A percentile compares a stretch with the other conserved stretches of the same genome.
Conservation (phyloP, 2,888 invertebrate species). For the Polyploca ridens region DNA sequence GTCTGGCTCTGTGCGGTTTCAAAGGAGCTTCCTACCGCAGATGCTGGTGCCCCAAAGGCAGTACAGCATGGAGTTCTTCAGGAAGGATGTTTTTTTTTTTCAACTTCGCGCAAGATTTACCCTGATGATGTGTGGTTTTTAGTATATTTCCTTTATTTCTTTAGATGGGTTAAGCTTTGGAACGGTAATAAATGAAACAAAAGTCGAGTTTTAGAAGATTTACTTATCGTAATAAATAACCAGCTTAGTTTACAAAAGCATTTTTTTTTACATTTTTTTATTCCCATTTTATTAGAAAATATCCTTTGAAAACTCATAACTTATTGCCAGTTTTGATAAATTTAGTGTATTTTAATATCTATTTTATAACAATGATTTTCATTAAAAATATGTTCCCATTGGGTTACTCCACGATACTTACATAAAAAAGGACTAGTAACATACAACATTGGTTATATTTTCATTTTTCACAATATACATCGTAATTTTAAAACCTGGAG, state of each 20-base stretch:
- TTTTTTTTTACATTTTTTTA: slow-evolving; percentile 53
- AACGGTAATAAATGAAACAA: slow-evolving; percentile 50
- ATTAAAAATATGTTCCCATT: slow-evolving; percentile 36
- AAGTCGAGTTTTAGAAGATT: slow-evolving; percentile 67
- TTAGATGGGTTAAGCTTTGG: too few species aligned
- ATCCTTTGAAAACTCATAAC: slow-evolving; percentile 47
- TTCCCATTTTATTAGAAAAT: slow-evolving; percentile 54
- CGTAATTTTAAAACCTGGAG: slow-evolving; percentile 26
- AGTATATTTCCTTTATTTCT: background rate
- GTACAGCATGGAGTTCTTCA: too few species aligned
- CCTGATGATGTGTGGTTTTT: too few species aligned
- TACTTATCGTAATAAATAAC: slow-evolving; percentile 81
- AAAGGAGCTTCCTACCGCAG: too few species aligned
- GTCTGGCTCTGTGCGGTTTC: too few species aligned
- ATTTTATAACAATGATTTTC: slow-evolving; percentile 30
- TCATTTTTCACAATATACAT: slow-evolving; percentile 33
- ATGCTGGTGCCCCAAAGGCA: too few species aligned
- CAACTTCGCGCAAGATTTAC: too few species aligned
- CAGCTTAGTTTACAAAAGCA: slow-evolving; percentile 79
- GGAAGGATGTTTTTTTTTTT: too few species aligned
- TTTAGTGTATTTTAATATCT: slow-evolving; percentile 21
- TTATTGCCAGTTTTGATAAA: slow-evolving; percentile 42
- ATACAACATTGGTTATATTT: slow-evolving; percentile 51
- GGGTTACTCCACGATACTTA: slow-evolving; percentile 39
- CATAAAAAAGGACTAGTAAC: slow-evolving; percentile 60